phyloP scores from a whole-genome alignment of 2,888 invertebrate species.

The Eupithecia exiguata region DNA sequence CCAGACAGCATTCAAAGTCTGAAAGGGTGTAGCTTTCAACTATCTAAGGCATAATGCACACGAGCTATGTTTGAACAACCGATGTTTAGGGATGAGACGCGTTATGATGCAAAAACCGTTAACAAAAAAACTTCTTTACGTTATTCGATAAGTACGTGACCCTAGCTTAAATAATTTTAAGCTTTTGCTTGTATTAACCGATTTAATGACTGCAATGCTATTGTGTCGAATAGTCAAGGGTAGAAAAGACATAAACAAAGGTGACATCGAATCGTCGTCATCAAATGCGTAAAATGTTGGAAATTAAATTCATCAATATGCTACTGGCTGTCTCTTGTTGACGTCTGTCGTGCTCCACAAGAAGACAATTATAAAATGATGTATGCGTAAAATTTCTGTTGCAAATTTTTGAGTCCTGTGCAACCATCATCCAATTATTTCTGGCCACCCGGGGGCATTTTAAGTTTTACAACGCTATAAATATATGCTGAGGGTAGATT shows the following conservation, averaged over 20 bases:
- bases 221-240: not conserved
- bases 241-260: too few species aligned
- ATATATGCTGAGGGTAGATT: too few species aligned
- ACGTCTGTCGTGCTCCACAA: too few species aligned
- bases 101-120: not conserved
- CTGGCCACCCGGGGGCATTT: too few species aligned
- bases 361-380: too few species aligned
- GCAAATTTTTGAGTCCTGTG: too few species aligned
- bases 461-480: too few species aligned
- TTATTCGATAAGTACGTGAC: not conserved
- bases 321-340: too few species aligned
- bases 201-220: not conserved
- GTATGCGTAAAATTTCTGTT: too few species aligned
- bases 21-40: slow-evolving; percentile 37
- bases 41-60: slow-evolving; percentile 42
- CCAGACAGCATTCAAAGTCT: slow-evolving; percentile 31
- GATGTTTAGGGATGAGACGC: slow-evolving; percentile 4
- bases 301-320: too few species aligned
- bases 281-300: not conserved
- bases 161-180: not conserved
- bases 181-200: not conserved
- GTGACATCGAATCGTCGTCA: not conserved
- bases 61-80: slow-evolving; percentile 42
- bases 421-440: too few species aligned
- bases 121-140: not conserved